Evolutionary conservation across 1,140 invertebrate genomes (phyloP), one percentile per base, ranked within the genome.

Genomic region (Achroia grisella): DNA sequence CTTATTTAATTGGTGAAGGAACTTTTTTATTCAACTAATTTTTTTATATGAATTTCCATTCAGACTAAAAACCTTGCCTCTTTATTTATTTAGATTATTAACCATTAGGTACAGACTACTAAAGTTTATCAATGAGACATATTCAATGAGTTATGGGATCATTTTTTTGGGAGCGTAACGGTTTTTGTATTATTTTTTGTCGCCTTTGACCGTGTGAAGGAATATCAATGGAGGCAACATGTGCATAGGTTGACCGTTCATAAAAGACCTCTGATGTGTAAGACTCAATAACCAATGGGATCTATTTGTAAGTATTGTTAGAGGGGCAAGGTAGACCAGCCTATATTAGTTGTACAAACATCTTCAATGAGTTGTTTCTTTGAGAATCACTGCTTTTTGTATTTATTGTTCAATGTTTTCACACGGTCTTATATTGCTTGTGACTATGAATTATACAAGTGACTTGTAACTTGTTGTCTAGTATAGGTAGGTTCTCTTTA

Each of bases 101-200:
- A n/a, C n/a, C n/a, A n/a, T n/a, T n/a, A n/a, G n/a, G n/a, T n/a
- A n/a, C n/a, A n/a, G n/a, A 30, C 40, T 12, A 52, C 33, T 36
- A 44, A 60, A 46, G 64, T 67, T 78, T 72, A 61, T 84, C 76
- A 82, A 84, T 84, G 80, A 74, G 56, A 53, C 63, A 71, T 58
- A 76, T 79, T 79, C 76, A 77, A 23, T 71, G 69, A 76, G 58
- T 76, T 76, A 79, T 80, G 78, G 62, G 76, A 78, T 78, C 52
- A 69, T 65, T 78, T 83, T 77, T 80, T 79, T 63, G 70, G 69
- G 74, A 71, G 68, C 72, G 64, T 82, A 84, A 82, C 80, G 80
- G 78, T 79, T 80, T 82, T 84, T 82, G 71, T 82, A 74, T 75
- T 80, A 73, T 79, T 84, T 84, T 84, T 84, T 84, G 77, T 77